phyloP scores from a whole-genome alignment of 2,888 invertebrate genomes.

The Electrophaes corylata region DNA sequence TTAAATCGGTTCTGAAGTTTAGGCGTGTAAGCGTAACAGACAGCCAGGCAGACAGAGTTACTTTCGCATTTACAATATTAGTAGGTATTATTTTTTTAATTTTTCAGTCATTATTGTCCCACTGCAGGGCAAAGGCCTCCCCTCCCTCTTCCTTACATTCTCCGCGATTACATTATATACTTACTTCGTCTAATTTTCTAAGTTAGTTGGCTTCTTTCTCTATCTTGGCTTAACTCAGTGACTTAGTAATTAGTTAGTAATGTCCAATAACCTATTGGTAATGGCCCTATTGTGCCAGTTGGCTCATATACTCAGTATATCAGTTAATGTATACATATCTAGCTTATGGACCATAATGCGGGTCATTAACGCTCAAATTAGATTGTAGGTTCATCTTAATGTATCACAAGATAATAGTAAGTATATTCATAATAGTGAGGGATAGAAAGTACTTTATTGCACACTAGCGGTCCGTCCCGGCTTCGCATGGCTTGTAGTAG shows the following conservation, averaged over 20 bases:
- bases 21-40: too few species aligned
- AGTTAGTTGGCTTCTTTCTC: neutral
- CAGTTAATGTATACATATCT: constrained; percentile 3
- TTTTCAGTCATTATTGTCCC: too few species aligned
- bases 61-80: too few species aligned
- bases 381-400: constrained; percentile 9
- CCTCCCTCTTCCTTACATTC: too few species aligned
- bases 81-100: too few species aligned
- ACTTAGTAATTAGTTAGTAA: constrained; percentile 4
- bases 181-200: neutral
- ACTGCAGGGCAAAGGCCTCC: too few species aligned
- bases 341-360: constrained; percentile 3
- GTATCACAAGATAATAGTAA: neutral
- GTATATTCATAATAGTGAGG: neutral
- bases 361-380: constrained; percentile 2
- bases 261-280: constrained; percentile 15
- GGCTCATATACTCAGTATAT: constrained; percentile 12
- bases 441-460: too few species aligned
- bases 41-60: too few species aligned
- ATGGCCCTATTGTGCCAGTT: constrained; percentile 30
- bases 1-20: too few species aligned
- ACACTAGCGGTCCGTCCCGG: too few species aligned
- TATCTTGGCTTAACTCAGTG: neutral
- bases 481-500: too few species aligned
- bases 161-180: too few species aligned